Evolutionary conservation across 2,113 vertebrate genomes (phyloP), one percentile per base, ranked within the genome.

Genomic region (Tetrao urogallus): DNA sequence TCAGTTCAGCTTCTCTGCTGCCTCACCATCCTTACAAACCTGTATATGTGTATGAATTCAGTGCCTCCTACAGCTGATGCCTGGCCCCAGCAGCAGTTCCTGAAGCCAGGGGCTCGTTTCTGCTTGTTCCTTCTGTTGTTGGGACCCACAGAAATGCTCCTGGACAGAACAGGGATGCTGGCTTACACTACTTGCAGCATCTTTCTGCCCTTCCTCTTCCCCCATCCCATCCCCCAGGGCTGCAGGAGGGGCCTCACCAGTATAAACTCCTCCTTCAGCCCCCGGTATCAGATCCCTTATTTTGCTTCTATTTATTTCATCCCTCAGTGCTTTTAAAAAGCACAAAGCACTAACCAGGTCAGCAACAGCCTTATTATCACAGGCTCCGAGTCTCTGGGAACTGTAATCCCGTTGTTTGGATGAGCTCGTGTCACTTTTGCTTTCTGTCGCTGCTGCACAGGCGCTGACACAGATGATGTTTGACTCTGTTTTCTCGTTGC

Each of bases 371-470:
- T 77, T 92, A 73, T 91, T 94, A 96, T 91, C 94, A 91, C 87
- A 95, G 91, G 78, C 92, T 93, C 60, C 0, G 0, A 94, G 84
- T 92, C 92, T 86, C 94, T 93, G 89, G 85, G 82, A 96, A 47
- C 92, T 88, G 67, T 96, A 94, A 95, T 95, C 91, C 91, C 1
- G 22, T 89, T 91, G 94, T 95, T 94, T 95, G 92, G 92, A 94
- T 73, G 96, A 96, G 96, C 84, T 93, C 79, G 78, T 95, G 84
- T 95, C 95, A 88, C 78, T 92, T 92, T 92, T 94, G 84, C 91
- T 96, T 80, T 93, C 91, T 87, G 82, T 96, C 89, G 77, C 78
- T 93, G 89, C 84, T 74, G 81, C 94, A 83, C 63, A 73, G 90
- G 69, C 8, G 1, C 92, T 93, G 94, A 91, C 92, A 91, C 94